phyloP scores from a whole-genome alignment of 2,888 invertebrate genomes.

The Agrotis ipsilon region DNA sequence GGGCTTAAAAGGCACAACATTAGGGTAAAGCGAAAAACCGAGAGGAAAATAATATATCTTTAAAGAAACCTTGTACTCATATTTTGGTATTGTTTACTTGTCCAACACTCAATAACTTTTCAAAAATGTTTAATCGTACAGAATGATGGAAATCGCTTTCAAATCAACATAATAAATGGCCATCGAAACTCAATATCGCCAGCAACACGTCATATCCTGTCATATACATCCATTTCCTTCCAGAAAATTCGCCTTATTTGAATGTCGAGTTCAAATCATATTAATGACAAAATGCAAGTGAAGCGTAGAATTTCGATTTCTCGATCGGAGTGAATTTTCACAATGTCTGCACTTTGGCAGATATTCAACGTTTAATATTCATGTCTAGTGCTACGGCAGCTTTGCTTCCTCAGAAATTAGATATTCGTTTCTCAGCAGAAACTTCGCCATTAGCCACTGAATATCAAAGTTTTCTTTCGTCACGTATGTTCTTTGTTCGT shows the following conservation, averaged over 20 bases:
- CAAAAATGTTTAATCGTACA: conserved; percentile 16
- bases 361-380: conserved; percentile 87
- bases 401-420: conserved; percentile 83
- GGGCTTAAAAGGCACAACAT: not conserved
- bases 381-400: conserved; percentile 77
- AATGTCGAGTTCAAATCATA: conserved; percentile 80
- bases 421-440: conserved; percentile 80
- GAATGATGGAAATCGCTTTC: conserved; percentile 36
- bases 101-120: conserved; percentile 19
- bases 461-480: conserved; percentile 64
- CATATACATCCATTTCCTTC: conserved; percentile 51
- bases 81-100: not conserved
- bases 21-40: not conserved
- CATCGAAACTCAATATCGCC: conserved; percentile 49
- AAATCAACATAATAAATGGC: conserved; percentile 36
- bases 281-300: conserved; percentile 84
- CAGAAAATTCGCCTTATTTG: conserved; percentile 68
- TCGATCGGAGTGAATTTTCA: conserved; percentile 82
- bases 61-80: not conserved
- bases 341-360: conserved; percentile 81
- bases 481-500: conserved; percentile 56
- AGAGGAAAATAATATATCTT: not conserved
- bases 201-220: conserved; percentile 52
- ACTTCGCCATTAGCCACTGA: conserved; percentile 73
- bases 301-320: conserved; percentile 84